Base-by-base conservation (phyloP, 2,797 vertebrate species). In the Parauchenoglanis ngamensis region DNA sequence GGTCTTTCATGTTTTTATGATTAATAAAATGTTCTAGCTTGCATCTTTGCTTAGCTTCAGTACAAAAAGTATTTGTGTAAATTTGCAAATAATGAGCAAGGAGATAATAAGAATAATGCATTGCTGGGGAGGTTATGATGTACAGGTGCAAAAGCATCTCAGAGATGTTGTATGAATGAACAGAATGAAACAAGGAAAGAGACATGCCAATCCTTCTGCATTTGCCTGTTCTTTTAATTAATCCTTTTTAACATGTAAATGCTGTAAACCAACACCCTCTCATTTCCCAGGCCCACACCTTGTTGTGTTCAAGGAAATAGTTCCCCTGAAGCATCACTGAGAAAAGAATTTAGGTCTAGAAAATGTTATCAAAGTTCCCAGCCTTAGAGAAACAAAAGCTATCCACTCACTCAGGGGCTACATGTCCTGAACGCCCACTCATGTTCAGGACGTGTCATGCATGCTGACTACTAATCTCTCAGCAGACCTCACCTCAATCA, bases 391-490 rank as follows among this genome's bases (percentile, higher is more conserved):
- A 89, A 88, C 86, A 89, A 80, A 86, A 88, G 81, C 77, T 80
- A 87, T 88, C 87, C 75, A 88, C 87, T 88, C 79, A 80, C 88
- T 80, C 19, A 7, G 46, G 83, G 78, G 77, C 84, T 85, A 88
- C 83, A 87, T 90, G 84, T 87, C 88, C 84, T 57, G 75, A 85
- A 88, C 89, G 87, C 90, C 90, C 89, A 91, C 91, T 88, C 85
- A 68, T 81, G 85, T 80, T 88, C 75, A 59, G 87, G 85, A 90
- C 86, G 90, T 80, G 89, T 90, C 91, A 90, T 52, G 76, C 85
- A 63, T 80, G 49, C 83, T 78, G 81, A 89, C 73, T 84, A 75
- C 11, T 28, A 84, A 89, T 82, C 89, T 87, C 84, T 87, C 86
- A 80, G 56, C 78, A 59, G 56, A 80, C 78, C 78, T 80, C 31